Percentiles rank a stretch among this genome's conserved stretches.
These are phyloP conservation scores for Notamacropus eugenii DNA, from an alignment of 2,797 vertebrate genomes.

Conservation along the genomic window DNA sequence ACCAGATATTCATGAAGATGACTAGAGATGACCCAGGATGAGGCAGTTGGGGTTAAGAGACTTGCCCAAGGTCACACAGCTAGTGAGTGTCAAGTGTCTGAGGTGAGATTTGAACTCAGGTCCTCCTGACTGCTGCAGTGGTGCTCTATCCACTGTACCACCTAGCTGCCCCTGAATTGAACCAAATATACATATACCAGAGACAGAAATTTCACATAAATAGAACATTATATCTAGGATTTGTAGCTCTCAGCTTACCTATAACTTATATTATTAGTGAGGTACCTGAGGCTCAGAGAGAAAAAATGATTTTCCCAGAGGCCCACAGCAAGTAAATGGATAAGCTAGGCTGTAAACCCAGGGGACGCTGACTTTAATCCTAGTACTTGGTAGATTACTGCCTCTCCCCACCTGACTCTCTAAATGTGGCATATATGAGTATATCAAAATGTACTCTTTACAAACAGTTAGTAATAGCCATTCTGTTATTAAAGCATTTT, in stretches of 20 bases:
- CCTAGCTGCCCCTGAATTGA: not conserved
- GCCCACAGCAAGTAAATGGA: not conserved
- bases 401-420: not conserved
- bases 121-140: too few relatives aligned
- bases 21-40: too few relatives aligned
- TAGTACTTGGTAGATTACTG: not conserved
- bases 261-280: not conserved
- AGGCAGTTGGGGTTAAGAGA: too few relatives aligned
- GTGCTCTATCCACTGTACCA: too few relatives aligned
- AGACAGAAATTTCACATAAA: not conserved
- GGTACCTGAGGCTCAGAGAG: not conserved
- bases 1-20: too few relatives aligned
- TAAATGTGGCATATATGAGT: not conserved
- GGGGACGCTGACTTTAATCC: not conserved
- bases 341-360: not conserved
- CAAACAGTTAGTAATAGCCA: not conserved
- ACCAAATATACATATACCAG: not conserved
- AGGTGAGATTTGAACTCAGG: too few relatives aligned
- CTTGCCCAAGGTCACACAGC: too few relatives aligned
- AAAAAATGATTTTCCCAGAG: not conserved
- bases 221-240: not conserved
- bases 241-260: not conserved
- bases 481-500: slow-evolving; percentile 14
- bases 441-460: slow-evolving; percentile 24
- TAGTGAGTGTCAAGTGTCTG: too few relatives aligned